Percentiles rank a stretch among this genome's conserved stretches.
phyloP scores from a whole-genome alignment of 2,113 vertebrate species.

The Terrapene triunguis region DNA sequence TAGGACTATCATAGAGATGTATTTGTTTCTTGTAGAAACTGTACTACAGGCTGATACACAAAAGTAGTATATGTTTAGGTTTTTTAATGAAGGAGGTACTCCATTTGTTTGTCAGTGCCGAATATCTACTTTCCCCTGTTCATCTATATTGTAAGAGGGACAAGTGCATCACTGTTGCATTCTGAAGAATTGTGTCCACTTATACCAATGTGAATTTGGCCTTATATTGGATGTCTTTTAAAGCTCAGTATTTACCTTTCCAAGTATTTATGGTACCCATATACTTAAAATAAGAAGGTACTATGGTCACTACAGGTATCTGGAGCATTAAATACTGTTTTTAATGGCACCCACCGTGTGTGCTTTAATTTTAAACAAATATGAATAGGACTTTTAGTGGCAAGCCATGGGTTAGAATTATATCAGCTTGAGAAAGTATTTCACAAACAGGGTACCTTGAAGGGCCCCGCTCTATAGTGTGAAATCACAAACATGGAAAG shows the following conservation, averaged over 20 bases:
- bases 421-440: not conserved
- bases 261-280: not conserved
- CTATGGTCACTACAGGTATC: not conserved
- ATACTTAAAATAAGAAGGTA: not conserved
- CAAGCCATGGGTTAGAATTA: not conserved
- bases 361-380: not conserved
- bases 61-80: not conserved
- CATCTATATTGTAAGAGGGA: not conserved
- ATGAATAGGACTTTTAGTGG: not conserved
- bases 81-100: not conserved
- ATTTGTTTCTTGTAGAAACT: not conserved
- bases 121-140: not conserved
- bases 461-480: not conserved
- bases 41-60: not conserved
- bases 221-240: not conserved
- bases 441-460: not conserved
- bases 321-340: not conserved
- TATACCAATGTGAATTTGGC: not conserved
- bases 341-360: not conserved
- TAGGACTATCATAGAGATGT: not conserved
- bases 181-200: not conserved
- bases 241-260: not conserved
- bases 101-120: not conserved
- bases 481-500: not conserved
- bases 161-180: not conserved